Evolutionary conservation across 2,113 vertebrate species (phyloP).

Genomic region (Apodemus speciosus): DNA sequence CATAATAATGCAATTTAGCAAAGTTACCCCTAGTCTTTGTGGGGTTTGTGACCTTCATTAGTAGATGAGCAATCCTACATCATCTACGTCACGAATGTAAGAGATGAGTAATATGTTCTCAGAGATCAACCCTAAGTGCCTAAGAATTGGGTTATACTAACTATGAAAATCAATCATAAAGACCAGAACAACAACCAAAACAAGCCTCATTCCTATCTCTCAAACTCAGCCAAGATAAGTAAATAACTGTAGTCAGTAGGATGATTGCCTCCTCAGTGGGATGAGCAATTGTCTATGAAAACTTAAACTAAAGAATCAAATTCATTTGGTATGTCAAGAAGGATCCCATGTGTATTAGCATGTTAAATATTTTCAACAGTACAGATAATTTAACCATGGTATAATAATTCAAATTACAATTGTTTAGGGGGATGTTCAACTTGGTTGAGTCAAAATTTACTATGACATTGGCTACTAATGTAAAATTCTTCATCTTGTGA

Average conservation of each 20-base stretch:
- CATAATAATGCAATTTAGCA: not conserved
- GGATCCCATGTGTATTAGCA: not conserved
- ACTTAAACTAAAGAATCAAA: not conserved
- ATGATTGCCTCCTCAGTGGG: not conserved
- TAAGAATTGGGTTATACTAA: not conserved
- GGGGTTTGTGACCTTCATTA: not conserved
- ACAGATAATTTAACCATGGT: not conserved
- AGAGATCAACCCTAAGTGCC: not conserved
- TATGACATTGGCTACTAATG: not conserved
- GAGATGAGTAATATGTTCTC: fast-evolving
- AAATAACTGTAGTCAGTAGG: not conserved
- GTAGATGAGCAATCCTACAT: not conserved
- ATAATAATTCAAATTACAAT: constrained; percentile 2
- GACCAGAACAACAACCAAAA: not conserved
- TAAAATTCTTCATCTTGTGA: not conserved
- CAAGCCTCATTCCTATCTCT: not conserved
- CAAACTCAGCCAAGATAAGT: not conserved
- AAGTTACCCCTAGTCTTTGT: not conserved
- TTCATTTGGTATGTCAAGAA: not conserved
- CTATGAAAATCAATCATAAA: not conserved
- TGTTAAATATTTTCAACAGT: constrained; percentile 23
- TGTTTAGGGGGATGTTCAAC: not conserved
- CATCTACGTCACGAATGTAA: not conserved
- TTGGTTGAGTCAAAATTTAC: constrained; percentile 1
- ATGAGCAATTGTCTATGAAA: not conserved